A percentile compares a stretch with the other conserved stretches of the same genome.
Conservation (phyloP, 2,113 vertebrate genomes). For the Spilogale gracilis region DNA sequence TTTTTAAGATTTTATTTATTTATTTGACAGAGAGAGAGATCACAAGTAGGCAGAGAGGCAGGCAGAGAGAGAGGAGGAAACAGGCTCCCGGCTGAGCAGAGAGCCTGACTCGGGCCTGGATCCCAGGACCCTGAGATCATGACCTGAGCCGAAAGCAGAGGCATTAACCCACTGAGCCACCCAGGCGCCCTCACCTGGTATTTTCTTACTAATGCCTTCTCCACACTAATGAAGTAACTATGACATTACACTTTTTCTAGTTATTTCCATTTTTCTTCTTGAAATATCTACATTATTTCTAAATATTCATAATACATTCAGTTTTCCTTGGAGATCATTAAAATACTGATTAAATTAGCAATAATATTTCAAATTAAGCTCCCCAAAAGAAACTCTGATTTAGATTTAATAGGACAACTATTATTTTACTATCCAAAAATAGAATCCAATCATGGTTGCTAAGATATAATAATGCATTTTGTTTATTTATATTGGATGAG, state of each 20-base stretch:
- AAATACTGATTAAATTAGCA: constrained; percentile 63
- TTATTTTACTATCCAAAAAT: constrained; percentile 71
- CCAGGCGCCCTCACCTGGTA: neutral
- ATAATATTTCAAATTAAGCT: constrained; percentile 31
- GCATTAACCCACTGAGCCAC: no score
- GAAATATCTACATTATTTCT: constrained; percentile 48
- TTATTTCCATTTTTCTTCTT: constrained; percentile 26
- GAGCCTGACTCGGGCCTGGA: no score
- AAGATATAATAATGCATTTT: constrained; percentile 38
- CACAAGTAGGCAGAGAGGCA: no score
- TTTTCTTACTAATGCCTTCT: constrained; percentile 21
- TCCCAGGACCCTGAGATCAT: no score
- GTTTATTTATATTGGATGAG: constrained; percentile 61
- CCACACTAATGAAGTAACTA: neutral
- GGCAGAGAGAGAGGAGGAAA: no score
- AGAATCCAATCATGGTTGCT: constrained; percentile 61
- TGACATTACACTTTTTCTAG: neutral
- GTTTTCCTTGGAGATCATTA: constrained; percentile 61
- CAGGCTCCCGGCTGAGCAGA: no score
- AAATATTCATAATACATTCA: constrained; percentile 30
- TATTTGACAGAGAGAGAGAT: no score
- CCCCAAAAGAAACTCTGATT: constrained; percentile 30
- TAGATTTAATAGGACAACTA: constrained; percentile 60
- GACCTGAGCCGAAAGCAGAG: no score
- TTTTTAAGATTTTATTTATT: no score